Percentiles rank a stretch among this genome's conserved stretches.
Evolutionary conservation across 2,113 vertebrate genomes (phyloP).

Genomic region (Typhlomys cinereus): DNA sequence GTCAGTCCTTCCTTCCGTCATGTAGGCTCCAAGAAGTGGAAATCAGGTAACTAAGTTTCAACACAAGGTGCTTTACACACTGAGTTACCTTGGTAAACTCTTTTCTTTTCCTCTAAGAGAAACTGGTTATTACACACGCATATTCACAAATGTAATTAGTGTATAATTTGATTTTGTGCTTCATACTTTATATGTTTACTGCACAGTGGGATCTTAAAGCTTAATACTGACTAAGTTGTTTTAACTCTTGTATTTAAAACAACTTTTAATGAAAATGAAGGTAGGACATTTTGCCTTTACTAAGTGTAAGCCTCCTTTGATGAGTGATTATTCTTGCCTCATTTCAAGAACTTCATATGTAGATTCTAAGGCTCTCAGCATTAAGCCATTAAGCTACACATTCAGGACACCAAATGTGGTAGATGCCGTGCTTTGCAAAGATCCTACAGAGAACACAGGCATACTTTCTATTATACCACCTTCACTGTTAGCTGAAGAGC

Average conservation of each 20-base stretch:
- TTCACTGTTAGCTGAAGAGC: conserved; percentile 56
- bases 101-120: not conserved
- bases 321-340: conserved; percentile 64
- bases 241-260: conserved; percentile 33
- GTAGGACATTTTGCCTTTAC: not conserved
- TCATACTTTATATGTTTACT: not conserved
- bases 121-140: not conserved
- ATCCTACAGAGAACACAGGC: conserved; percentile 66
- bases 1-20: too few relatives aligned
- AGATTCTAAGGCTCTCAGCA: conserved; percentile 23
- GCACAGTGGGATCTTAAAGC: not conserved
- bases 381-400: conserved; percentile 72
- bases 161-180: conserved; percentile 11
- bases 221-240: not conserved
- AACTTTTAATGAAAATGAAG: not conserved
- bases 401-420: conserved; percentile 53
- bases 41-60: too few relatives aligned
- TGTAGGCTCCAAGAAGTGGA: too few relatives aligned
- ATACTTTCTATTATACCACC: conserved; percentile 44
- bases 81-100: too few relatives aligned
- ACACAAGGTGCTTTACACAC: too few relatives aligned
- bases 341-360: conserved; percentile 66
- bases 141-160: not conserved
- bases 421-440: conserved; percentile 35
- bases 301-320: conserved; percentile 32